Evolutionary conservation across 30 jellyfish, hydroid and myxozoan species (phyloP).

Genomic region (Mastigias papua): DNA sequence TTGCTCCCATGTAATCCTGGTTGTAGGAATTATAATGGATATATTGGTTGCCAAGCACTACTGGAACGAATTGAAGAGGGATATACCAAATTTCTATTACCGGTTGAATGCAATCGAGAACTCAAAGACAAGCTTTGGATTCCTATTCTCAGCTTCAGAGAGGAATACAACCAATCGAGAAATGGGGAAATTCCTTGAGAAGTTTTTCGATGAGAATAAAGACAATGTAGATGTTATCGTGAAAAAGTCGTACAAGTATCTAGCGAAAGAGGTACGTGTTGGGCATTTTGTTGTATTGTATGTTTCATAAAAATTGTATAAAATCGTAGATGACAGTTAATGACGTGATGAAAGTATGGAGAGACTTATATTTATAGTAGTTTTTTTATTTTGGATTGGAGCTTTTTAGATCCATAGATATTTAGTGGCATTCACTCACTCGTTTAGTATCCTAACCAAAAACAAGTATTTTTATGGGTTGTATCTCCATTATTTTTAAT

Average conservation of each 20-base stretch:
- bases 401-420: too few species aligned
- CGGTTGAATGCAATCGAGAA: conserved; percentile 52
- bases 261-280: conserved; percentile 1
- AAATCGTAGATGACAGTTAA: too few species aligned
- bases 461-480: too few species aligned
- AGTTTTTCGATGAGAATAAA: conserved; percentile 41
- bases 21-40: conserved; percentile 52
- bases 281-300: neutral
- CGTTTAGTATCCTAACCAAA: too few species aligned
- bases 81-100: conserved; percentile 24
- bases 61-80: conserved; percentile 24
- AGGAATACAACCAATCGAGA: conserved; percentile 30
- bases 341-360: too few species aligned
- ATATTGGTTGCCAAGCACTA: conserved; percentile 40
- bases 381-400: too few species aligned
- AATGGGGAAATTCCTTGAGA: conserved; percentile 35
- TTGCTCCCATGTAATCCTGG: neutral
- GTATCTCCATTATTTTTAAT: too few species aligned
- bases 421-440: too few species aligned
- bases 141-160: conserved; percentile 28
- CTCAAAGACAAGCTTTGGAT: conserved; percentile 53
- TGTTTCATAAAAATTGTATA: too few species aligned
- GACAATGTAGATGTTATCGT: conserved; percentile 60
- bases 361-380: too few species aligned
- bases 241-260: conserved; percentile 15